Evolutionary conservation across 2,113 vertebrate species (phyloP), one percentile per base, ranked within the genome.

Genomic region (Herpailurus yagouaroundi): DNA sequence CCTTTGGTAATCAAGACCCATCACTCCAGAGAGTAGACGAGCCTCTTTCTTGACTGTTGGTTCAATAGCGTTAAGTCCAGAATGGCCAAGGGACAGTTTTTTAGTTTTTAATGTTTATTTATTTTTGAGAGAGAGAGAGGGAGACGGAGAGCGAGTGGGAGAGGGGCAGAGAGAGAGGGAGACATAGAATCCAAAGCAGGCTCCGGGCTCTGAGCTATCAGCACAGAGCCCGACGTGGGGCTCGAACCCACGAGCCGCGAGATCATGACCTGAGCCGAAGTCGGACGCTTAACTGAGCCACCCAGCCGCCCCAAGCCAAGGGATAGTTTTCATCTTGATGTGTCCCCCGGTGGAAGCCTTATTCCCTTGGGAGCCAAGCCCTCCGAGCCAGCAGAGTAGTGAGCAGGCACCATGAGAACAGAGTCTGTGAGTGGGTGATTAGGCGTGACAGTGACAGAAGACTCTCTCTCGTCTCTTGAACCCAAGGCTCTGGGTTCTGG

Each of bases 371-470:
- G 48, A 86, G 76, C 3, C 11, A 33, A 82, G 27, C 14, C 29
- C 38, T 33, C 16, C 21, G 12, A 68, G 55, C 41, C 55, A 63
- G 48, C 80, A 33, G 90, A 10, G 27, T 23, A 41, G 31, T 18
- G n/a, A 77, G 1, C 10, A 27, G 52, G 16, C 74, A 11, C 11
- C 11, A 29, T 4, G 6, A 33, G 6, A n/a, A 25, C 19, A 66
- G 18, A 25, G 13, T 60, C 52, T 13, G 33, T 25, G n/a, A 21
- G 33, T 48, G 16, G 27, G 3, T 57, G 16, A 41, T 64, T 13
- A 16, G 1, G 11, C 2, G 0, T 6, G 12, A 41, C 2, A 25
- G 8, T 9, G 15, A 25, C 0, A 29, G 50, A 2, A 71, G 14
- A 15, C n/a, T 33, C 11, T 21, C n/a, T 21, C 27, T 68, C 0